Conservation (phyloP, 2,888 invertebrate species). For the Entomobrya multifasciata region DNA sequence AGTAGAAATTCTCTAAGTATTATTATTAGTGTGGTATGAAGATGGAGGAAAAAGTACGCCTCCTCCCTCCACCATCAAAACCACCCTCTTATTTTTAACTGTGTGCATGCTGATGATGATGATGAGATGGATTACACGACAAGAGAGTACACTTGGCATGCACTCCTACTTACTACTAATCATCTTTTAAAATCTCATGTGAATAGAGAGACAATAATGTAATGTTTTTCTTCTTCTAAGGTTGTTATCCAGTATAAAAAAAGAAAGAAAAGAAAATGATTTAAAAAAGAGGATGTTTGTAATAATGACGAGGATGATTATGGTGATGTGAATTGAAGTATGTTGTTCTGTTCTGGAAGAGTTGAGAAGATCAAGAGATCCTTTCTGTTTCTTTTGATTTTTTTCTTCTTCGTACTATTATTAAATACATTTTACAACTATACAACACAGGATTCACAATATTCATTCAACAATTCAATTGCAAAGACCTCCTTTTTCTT, state of each 20-base stretch:
- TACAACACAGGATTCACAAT: too few species aligned
- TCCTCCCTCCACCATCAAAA: too few species aligned
- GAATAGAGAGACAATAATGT: constrained; percentile 40
- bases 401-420: too few species aligned
- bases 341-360: constrained; percentile 43
- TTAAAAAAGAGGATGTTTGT: constrained; percentile 45
- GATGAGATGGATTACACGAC: constrained; percentile 6
- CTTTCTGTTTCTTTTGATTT: constrained; percentile 34
- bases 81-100: constrained; percentile 37
- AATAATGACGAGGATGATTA: constrained; percentile 24
- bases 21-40: constrained; percentile 47
- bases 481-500: too few species aligned
- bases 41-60: constrained; percentile 14
- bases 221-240: constrained; percentile 4
- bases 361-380: constrained; percentile 22
- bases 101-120: neutral
- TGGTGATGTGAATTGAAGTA: constrained; percentile 46
- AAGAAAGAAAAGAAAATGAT: neutral
- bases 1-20: neutral
- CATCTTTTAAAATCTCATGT: constrained; percentile 41
- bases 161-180: constrained; percentile 11
- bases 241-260: constrained; percentile 37
- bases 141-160: constrained; percentile 2
- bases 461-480: too few species aligned
- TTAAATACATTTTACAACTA: too few species aligned